Evolutionary conservation across 2,888 invertebrate genomes (phyloP).

Genomic region (Pelosia muscerda): DNA sequence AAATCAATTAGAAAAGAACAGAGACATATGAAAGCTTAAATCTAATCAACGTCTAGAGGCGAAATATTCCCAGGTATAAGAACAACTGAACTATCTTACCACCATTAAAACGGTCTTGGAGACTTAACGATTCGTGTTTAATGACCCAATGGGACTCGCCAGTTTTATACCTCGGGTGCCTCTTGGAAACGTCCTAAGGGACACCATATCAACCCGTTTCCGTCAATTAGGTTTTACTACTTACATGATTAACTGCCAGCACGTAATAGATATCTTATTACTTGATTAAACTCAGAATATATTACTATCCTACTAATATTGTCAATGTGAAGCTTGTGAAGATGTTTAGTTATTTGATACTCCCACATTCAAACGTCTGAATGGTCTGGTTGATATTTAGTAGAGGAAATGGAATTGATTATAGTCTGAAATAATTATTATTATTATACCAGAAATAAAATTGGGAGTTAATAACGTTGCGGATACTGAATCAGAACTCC

Average conservation of each 20-base stretch:
- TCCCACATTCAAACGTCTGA: too few relatives aligned
- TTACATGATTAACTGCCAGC: slow-evolving; percentile 29
- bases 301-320: too few relatives aligned
- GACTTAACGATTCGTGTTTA: slow-evolving; percentile 40
- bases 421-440: too few relatives aligned
- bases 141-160: slow-evolving; percentile 31
- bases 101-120: slow-evolving; percentile 34
- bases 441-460: too few relatives aligned
- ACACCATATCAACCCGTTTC: slow-evolving; percentile 35
- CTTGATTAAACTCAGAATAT: neutral
- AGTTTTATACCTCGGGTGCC: slow-evolving; percentile 13
- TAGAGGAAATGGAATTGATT: too few relatives aligned
- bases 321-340: too few relatives aligned
- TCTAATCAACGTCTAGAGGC: neutral
- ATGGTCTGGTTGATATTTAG: too few relatives aligned
- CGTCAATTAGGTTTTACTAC: slow-evolving; percentile 45
- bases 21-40: too few relatives aligned
- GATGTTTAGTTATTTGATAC: too few relatives aligned
- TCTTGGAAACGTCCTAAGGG: slow-evolving; percentile 30
- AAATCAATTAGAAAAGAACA: too few relatives aligned
- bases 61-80: neutral
- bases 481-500: too few relatives aligned
- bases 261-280: slow-evolving; percentile 9
- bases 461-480: too few relatives aligned
- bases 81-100: slow-evolving; percentile 10